Conservation (phyloP, 2,888 invertebrate species). For the Peribatodes rhomboidaria region DNA sequence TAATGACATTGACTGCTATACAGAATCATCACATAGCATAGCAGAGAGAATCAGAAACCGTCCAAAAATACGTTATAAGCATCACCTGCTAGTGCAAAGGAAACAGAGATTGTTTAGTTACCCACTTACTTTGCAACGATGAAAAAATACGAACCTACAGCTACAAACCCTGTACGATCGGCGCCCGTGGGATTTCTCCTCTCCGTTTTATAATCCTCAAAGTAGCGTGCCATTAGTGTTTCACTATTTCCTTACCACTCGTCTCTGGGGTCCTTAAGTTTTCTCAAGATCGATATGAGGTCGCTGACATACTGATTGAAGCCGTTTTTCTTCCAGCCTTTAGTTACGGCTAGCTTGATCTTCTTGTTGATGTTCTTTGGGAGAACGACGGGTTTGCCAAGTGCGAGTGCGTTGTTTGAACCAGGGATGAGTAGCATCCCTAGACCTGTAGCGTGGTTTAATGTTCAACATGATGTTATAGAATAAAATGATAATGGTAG, state of each 20-base stretch:
- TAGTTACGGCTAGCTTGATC: conserved; percentile 94
- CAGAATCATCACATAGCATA: too few relatives aligned
- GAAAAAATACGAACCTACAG: conserved; percentile 36
- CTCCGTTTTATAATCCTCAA: conserved; percentile 52
- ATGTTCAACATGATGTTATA: not conserved
- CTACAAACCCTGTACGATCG: conserved; percentile 40
- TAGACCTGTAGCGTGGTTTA: conserved; percentile 68
- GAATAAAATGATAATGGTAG: too few relatives aligned
- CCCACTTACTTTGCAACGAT: too few relatives aligned
- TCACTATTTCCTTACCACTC: conserved; percentile 90
- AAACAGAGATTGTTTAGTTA: too few relatives aligned
- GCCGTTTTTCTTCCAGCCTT: conserved; percentile 99
- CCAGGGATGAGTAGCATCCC: conserved; percentile 89
- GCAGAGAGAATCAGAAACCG: too few relatives aligned
- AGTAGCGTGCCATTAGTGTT: conserved; percentile 50
- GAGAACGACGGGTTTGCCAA: conserved; percentile 95
- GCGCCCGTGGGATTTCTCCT: conserved; percentile 46
- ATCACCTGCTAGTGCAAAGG: too few relatives aligned
- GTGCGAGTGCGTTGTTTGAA: conserved; percentile 89
- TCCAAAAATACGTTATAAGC: too few relatives aligned
- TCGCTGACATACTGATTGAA: conserved; percentile 99
- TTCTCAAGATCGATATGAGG: conserved; percentile 97
- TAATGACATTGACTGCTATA: too few relatives aligned
- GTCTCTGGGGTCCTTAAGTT: conserved; percentile 97
- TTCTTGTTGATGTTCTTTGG: conserved; percentile 95